Evolutionary conservation across 1,140 invertebrate genomes (phyloP).

Genomic region (Trichonephila clavata): DNA sequence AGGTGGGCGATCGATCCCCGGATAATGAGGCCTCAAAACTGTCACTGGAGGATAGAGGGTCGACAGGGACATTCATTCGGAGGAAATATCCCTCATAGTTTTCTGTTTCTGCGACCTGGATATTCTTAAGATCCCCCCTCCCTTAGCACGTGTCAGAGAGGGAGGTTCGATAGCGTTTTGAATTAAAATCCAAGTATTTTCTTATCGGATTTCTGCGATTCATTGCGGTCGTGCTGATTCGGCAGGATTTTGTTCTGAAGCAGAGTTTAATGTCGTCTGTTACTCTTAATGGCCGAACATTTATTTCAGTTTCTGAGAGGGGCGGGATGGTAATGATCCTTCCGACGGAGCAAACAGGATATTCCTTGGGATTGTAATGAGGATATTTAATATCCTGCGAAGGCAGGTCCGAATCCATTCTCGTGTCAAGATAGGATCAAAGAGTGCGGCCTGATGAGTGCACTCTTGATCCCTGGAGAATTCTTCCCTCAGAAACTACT

Average conservation of each 20-base stretch:
- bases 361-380: background rate
- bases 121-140: background rate
- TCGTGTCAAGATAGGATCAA: background rate
- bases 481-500: too few relatives aligned
- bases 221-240: conserved; percentile 1
- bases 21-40: conserved; percentile 60
- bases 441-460: background rate
- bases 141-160: background rate
- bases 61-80: conserved; percentile 43
- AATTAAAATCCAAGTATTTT: conserved; percentile 48
- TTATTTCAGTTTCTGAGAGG: background rate
- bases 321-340: background rate
- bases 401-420: background rate
- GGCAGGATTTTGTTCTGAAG: background rate
- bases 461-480: too few relatives aligned
- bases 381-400: background rate
- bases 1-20: conserved; percentile 1
- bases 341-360: background rate
- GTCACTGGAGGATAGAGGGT: conserved; percentile 28
- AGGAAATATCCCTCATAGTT: background rate
- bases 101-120: background rate
- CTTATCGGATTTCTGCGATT: conserved; percentile 50
- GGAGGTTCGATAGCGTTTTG: background rate
- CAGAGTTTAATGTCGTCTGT: background rate
- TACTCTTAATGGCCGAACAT: background rate